Evolutionary conservation across 2,888 invertebrate genomes (phyloP), one percentile per base, ranked within the genome.

Genomic region (Molorchus minor): DNA sequence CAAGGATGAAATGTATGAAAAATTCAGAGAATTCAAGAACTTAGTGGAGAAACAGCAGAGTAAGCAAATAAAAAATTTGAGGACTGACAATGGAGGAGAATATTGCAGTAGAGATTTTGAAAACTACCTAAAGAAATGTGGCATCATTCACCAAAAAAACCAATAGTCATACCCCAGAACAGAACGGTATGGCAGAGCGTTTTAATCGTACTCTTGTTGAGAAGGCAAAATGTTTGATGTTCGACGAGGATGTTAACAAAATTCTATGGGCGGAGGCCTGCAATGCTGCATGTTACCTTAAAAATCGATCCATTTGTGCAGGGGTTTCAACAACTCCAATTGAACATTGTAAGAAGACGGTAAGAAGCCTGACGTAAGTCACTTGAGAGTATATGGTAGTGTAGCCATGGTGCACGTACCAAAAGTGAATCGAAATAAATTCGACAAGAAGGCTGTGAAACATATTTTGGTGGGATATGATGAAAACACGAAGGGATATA

Each of bases 1-100:
- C 1, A 76, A 76, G 54, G 58, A 59, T 61, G 67, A 77, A 49
- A 70, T 62, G 4, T 57, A 61, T 40, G 46, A 64, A 25, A 56
- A 54, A 21, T 72, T 71, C 44, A 61, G 62, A 56, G 62, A 71
- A 16, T 76, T 73, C 41, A 71, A 72, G 58, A 20, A 41, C 12
- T 30, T 67, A 44, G 71, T 70, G 19, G 72, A 73, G 56, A 75
- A 71, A 44, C 73, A 75, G 60, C 52, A 21, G 21, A 58, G 58
- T 12, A 62, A 25, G 10, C 67, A 53, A 56, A 70, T 77, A n/a
- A 76, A 75, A 58, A 46, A 59, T 7, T 21, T 75, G 1, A 43
- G 71, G 40, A 61, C 63, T 25, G 72, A 73, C 44, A 68, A 70
- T 64, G 71, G 73, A 17, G 56, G 62, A 8, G 70, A 71, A 46